Evolutionary conservation across 2,113 vertebrate genomes (phyloP).

Genomic region (Hyperopisus bebe): DNA sequence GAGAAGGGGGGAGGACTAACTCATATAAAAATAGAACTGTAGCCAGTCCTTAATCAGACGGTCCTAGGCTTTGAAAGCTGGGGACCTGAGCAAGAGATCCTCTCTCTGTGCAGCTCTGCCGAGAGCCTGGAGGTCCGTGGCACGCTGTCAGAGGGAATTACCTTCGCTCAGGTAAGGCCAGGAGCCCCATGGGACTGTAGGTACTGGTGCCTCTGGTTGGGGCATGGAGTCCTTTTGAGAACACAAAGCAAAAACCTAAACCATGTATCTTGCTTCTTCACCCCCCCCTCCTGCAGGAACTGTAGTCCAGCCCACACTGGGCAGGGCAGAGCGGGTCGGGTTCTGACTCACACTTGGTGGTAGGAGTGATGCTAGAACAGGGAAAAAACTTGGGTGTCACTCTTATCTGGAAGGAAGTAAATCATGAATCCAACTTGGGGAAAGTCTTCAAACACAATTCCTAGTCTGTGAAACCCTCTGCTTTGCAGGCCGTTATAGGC

Average conservation of each 20-base stretch:
- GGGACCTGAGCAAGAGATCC: not conserved
- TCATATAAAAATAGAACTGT: not conserved
- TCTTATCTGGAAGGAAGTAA: not conserved
- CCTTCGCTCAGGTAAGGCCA: not conserved
- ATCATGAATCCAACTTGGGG: not conserved
- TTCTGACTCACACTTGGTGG: not conserved
- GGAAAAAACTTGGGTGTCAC: not conserved
- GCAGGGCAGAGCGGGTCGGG: not conserved
- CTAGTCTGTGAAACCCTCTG: not conserved
- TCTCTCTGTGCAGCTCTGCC: not conserved
- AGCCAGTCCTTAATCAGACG: not conserved
- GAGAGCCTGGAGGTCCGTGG: not conserved
- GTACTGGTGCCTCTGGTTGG: not conserved
- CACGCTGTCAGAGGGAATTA: not conserved
- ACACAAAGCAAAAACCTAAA: not conserved
- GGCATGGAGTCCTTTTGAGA: not conserved
- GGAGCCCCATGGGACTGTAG: not conserved
- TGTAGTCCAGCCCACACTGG: not conserved
- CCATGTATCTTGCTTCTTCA: not conserved
- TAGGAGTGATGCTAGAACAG: not conserved
- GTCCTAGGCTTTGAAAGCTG: not conserved
- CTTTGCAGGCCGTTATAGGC: not conserved
- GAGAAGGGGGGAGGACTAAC: not conserved
- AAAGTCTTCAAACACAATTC: not conserved
- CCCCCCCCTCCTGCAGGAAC: not conserved